phyloP scores from a whole-genome alignment of 2,888 invertebrate species.

The Oscheius onirici region DNA sequence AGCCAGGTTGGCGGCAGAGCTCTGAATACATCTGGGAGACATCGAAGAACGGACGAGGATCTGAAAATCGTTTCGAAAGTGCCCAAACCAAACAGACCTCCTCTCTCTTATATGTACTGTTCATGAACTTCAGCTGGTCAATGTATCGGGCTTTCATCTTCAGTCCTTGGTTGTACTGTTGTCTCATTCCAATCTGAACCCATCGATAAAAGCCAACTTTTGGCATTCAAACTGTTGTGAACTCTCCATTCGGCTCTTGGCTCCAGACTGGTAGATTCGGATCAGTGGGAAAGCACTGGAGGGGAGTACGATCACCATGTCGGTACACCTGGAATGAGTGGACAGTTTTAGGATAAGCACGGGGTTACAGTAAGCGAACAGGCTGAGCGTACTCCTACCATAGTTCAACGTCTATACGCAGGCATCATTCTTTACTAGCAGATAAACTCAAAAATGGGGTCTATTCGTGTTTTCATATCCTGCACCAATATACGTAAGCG shows the following conservation, averaged over 20 bases:
- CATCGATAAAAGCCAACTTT: not conserved
- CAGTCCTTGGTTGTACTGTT: constrained; percentile 33
- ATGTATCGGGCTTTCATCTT: constrained; percentile 34
- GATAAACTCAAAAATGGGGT: too few species aligned
- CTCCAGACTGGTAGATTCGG: constrained; percentile 29
- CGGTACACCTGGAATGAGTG: constrained; percentile 26
- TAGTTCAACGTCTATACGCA: too few species aligned
- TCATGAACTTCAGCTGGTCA: constrained; percentile 30
- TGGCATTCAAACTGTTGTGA: constrained; percentile 14
- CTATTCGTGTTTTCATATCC: too few species aligned
- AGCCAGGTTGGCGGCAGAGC: constrained; percentile 33
- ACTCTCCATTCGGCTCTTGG: constrained; percentile 13
- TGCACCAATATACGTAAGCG: too few species aligned
- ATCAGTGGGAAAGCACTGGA: constrained; percentile 30
- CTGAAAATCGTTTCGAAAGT: not conserved
- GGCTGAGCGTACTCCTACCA: too few species aligned
- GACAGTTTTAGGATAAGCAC: too few species aligned
- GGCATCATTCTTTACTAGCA: too few species aligned
- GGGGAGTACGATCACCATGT: constrained; percentile 35
- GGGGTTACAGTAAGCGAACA: too few species aligned
- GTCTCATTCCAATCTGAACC: constrained; percentile 32
- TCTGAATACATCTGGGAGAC: constrained; percentile 30
- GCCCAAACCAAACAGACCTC: constrained; percentile 18
- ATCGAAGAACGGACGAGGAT: constrained; percentile 24
- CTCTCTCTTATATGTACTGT: constrained; percentile 24